These are phyloP conservation scores for Chelonus insularis DNA, from an alignment of 1,140 invertebrate species.

Conservation along the genomic window DNA sequence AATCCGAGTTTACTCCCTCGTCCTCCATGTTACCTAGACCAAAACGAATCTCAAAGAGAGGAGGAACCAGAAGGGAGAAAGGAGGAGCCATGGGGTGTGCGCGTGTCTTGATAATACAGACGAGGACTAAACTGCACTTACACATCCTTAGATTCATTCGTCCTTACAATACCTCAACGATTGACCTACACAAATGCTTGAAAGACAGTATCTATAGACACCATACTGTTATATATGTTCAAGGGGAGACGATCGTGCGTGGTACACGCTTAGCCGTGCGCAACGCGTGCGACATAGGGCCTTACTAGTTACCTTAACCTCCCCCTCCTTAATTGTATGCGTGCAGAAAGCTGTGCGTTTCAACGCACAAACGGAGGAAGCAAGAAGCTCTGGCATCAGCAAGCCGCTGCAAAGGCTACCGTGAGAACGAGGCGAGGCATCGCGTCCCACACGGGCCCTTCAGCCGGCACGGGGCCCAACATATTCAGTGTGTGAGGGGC, in stretches of 20 bases:
- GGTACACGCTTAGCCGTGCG: not conserved
- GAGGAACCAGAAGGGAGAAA: slow-evolving; percentile 5
- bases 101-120: not conserved
- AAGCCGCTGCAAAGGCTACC: slow-evolving; percentile 33
- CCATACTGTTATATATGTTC: no score
- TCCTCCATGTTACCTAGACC: slow-evolving; percentile 10
- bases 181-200: not conserved
- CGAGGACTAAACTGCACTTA: not conserved
- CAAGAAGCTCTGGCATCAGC: slow-evolving; percentile 11
- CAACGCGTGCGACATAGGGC: not conserved
- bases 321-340: slow-evolving; percentile 13
- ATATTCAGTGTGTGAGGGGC: slow-evolving; percentile 8
- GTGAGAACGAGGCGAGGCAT: slow-evolving; percentile 37
- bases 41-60: slow-evolving; percentile 9
- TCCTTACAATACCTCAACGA: no score
- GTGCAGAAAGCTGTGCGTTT: slow-evolving; percentile 20
- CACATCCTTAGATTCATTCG: not conserved
- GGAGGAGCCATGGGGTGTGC: not conserved
- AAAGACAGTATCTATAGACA: not conserved
- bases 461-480: slow-evolving; percentile 37
- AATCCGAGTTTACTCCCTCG: not conserved
- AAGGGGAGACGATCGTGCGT: no score
- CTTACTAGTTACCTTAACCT: not conserved
- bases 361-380: slow-evolving; percentile 34
- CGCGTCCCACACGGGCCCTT: slow-evolving; percentile 40